Percentiles rank a stretch among this genome's conserved stretches.
phyloP scores from a whole-genome alignment of 1,140 invertebrate genomes.

The Papilio polytes region DNA sequence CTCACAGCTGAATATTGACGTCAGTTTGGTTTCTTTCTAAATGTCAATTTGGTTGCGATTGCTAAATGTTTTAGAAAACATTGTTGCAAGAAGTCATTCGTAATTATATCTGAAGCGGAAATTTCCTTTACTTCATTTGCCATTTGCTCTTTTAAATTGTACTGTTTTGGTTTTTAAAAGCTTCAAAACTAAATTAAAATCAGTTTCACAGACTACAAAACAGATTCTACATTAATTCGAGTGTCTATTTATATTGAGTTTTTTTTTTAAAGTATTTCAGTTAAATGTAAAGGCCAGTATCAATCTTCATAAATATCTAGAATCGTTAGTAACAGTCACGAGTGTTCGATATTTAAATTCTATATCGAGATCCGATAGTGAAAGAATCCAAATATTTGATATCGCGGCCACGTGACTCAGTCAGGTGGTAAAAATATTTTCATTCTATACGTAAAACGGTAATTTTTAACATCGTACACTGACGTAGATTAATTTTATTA shows the following conservation, averaged over 20 bases:
- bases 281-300: not conserved
- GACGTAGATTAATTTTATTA: conserved; percentile 52
- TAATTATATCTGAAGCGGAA: too few species aligned
- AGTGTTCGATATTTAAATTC: conserved; percentile 28
- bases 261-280: not conserved
- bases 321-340: not conserved
- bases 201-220: too few species aligned
- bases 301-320: conserved; percentile 4
- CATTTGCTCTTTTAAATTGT: too few species aligned
- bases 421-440: conserved; percentile 58
- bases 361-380: conserved; percentile 26
- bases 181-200: too few species aligned
- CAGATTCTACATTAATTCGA: not conserved
- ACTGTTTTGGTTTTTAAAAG: too few species aligned
- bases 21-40: too few species aligned
- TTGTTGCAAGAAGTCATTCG: too few species aligned
- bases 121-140: too few species aligned
- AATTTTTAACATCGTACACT: conserved; percentile 41
- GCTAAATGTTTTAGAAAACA: too few species aligned
- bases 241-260: not conserved
- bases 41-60: too few species aligned
- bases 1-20: too few species aligned
- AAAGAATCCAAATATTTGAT: conserved; percentile 39
- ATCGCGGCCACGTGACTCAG: conserved; percentile 48
- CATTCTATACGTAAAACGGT: conserved; percentile 41